Conservation (phyloP, 2,797 vertebrate species). For the Lates japonicus region DNA sequence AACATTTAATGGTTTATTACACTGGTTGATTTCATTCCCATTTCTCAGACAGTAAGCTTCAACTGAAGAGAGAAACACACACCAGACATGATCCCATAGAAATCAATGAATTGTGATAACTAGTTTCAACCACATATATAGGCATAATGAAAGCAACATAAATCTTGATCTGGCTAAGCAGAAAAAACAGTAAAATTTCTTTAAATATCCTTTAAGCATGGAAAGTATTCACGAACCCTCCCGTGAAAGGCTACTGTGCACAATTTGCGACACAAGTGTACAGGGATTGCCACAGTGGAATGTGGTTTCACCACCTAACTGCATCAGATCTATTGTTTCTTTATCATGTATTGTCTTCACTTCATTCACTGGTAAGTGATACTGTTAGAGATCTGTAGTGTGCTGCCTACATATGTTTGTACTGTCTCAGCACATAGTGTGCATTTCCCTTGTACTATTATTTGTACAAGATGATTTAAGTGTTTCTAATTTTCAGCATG, state of each 20-base stretch:
- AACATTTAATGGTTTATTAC: too few relatives aligned
- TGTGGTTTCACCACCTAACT: not conserved
- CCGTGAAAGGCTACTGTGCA: not conserved
- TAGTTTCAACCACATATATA: not conserved
- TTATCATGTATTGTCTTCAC: not conserved
- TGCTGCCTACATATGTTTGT: not conserved
- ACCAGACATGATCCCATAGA: not conserved
- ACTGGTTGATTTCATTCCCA: too few relatives aligned
- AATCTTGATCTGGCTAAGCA: not conserved
- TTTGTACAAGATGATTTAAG: not conserved
- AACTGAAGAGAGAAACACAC: too few relatives aligned
- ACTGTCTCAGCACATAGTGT: not conserved
- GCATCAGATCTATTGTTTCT: not conserved
- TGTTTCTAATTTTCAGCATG: not conserved
- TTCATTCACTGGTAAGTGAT: not conserved
- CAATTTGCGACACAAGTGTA: not conserved
- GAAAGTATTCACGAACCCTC: not conserved
- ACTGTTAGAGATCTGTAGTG: not conserved
- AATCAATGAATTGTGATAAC: not conserved
- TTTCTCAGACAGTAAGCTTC: too few relatives aligned
- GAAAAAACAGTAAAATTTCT: not conserved
- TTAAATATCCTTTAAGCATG: not conserved
- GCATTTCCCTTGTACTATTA: not conserved
- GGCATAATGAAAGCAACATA: too few relatives aligned
- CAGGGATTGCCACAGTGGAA: not conserved